phyloP scores from a whole-genome alignment of 1,140 invertebrate genomes.

The Diabrotica undecimpunctata region DNA sequence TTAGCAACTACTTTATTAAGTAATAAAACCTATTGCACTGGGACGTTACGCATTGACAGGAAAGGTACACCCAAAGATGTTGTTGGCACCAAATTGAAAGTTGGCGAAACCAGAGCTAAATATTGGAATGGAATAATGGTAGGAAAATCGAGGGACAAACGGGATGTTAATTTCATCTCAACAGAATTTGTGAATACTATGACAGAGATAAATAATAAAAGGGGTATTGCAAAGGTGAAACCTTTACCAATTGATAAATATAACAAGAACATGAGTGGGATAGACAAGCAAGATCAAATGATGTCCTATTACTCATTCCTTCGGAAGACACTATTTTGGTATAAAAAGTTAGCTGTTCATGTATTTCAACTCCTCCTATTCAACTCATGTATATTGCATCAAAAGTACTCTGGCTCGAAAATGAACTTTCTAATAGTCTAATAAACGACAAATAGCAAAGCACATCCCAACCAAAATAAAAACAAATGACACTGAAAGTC shows the following conservation, averaged over 20 bases:
- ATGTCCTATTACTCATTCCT: conserved; percentile 22
- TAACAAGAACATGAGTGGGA: conserved; percentile 21
- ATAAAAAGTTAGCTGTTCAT: conserved; percentile 24
- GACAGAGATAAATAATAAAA: conserved; percentile 1
- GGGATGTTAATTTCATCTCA: background rate
- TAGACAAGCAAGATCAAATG: conserved; percentile 25
- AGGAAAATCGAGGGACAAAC: background rate
- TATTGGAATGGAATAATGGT: background rate
- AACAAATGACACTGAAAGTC: background rate
- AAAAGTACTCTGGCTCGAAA: conserved; percentile 7
- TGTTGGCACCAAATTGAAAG: background rate
- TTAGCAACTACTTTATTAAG: conserved; percentile 6
- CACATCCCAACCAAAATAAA: too few relatives aligned
- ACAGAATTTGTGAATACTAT: conserved; percentile 15
- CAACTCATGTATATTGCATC: conserved; percentile 12
- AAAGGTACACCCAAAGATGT: conserved; percentile 5
- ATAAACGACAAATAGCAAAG: conserved; percentile 1
- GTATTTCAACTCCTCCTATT: conserved; percentile 16
- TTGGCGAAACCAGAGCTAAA: too few relatives aligned
- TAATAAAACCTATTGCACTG: conserved; percentile 5
- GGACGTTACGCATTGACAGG: conserved; percentile 2
- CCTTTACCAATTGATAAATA: conserved; percentile 29
- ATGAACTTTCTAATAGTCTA: conserved; percentile 15
- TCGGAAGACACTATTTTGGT: too few relatives aligned
- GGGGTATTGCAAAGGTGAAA: conserved; percentile 9